Base-by-base conservation (phyloP, 2,888 invertebrate genomes). In the Aleiodes leptofemur region DNA sequence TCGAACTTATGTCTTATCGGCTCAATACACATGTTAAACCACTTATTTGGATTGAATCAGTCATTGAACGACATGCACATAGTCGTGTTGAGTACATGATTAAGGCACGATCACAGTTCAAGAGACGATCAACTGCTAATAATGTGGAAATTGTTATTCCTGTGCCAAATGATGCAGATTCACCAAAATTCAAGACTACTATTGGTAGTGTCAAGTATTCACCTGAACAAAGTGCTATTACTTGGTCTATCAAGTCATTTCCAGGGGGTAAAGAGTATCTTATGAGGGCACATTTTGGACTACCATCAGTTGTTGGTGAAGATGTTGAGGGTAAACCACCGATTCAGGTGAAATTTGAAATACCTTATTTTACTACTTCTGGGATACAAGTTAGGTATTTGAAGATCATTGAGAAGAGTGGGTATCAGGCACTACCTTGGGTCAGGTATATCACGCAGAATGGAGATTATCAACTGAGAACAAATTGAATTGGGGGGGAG, bases 401-500 rank as follows among this genome's bases (percentile, higher is more conserved):
- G 87, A 98, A 98, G 90, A 99, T 99, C 84, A 99, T 99, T 85
- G 99, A 99, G 88, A 99, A 99, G 91, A 98, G 98, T 90, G 99
- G 99, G 0, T 99, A 99, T 90, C 99, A 99, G 90, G 99, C 99
- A 0, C 89, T 99, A 79, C 99, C 99, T 0, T 99, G 99, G 99
- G 99, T 99, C 5, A 92, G 99, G n/a, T 99, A 99, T 89, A 99
- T 99, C 80, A 99, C 99, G 55, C 98, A 99, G 89, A 99, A 99
- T 89, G 99, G 99, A 70, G 99, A 99, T 90, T 99, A 99, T 89
- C 98, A 99, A 88, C 91, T 99, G 81, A 93, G 99, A 90, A 99
- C 97, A 81, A 97, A 96, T 90, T 97, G 43, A 16, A 16, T 61
- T 13, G 14, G n/a, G 2, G 23, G 23, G 23, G 23, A 23, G 23